Evolutionary conservation across 1,140 invertebrate genomes (phyloP).

Genomic region (Ephestia elutella): DNA sequence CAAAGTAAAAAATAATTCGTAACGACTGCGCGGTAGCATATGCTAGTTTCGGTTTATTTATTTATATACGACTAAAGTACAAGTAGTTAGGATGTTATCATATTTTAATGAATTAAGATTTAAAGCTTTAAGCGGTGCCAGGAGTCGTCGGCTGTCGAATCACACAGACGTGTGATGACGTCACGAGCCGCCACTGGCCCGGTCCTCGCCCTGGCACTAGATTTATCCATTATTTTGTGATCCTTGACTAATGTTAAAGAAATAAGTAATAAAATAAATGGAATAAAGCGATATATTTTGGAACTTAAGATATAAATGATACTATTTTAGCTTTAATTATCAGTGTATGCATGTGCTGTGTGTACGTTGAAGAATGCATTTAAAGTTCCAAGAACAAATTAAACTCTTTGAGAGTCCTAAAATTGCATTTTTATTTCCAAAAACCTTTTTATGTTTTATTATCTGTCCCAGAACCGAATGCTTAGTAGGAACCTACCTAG

Average conservation of each 20-base stretch:
- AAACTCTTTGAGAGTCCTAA: slow-evolving; percentile 42
- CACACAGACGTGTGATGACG: background rate
- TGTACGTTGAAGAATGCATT: slow-evolving; percentile 35
- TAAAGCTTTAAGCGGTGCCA: slow-evolving; percentile 9
- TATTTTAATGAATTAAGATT: slow-evolving; percentile 13
- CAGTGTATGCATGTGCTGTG: slow-evolving; percentile 39
- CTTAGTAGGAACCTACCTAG: too few species aligned
- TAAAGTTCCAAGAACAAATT: slow-evolving; percentile 50
- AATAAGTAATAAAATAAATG: slow-evolving; percentile 7
- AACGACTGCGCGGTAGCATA: slow-evolving; percentile 21
- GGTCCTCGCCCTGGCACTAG: slow-evolving; percentile 3
- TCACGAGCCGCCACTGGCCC: background rate
- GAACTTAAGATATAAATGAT: slow-evolving; percentile 27
- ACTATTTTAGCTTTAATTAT: slow-evolving; percentile 28
- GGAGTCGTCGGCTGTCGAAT: background rate
- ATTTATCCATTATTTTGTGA: slow-evolving; percentile 18
- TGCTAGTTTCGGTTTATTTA: slow-evolving; percentile 31
- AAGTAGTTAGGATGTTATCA: slow-evolving; percentile 27
- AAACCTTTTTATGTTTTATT: background rate
- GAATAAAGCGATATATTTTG: slow-evolving; percentile 16
- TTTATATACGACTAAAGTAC: slow-evolving; percentile 43
- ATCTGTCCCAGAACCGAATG: too few species aligned
- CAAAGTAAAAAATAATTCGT: background rate
- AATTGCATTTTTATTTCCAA: background rate
- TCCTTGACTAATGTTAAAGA: slow-evolving; percentile 16